These are phyloP conservation scores for Tenthredo mesomela DNA, from an alignment of 2,888 invertebrate genomes.

Conservation along the genomic window DNA sequence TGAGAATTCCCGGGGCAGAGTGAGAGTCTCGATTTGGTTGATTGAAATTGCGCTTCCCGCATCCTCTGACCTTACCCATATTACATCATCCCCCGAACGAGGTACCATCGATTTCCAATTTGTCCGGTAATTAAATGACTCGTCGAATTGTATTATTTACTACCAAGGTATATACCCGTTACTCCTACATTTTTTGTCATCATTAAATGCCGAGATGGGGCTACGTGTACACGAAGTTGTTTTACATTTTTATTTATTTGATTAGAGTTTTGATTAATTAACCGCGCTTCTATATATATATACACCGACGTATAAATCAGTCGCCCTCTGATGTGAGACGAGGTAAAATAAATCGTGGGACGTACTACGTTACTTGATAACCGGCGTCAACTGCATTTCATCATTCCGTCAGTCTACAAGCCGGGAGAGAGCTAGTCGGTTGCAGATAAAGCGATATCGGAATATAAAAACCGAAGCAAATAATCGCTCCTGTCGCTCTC, in stretches of 20 bases:
- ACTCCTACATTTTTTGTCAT: neutral
- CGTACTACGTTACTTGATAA: constrained; percentile 23
- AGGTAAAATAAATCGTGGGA: constrained; percentile 21
- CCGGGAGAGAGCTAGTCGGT: constrained; percentile 11
- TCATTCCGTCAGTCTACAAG: constrained; percentile 43
- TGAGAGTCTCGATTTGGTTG: constrained; percentile 27
- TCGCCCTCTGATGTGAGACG: constrained; percentile 36
- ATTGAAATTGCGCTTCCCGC: constrained; percentile 32
- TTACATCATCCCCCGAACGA: constrained; percentile 20
- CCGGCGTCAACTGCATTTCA: constrained; percentile 43
- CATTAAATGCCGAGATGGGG: neutral
- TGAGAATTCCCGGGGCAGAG: neutral
- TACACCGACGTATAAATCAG: constrained; percentile 16
- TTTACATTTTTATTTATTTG: neutral
- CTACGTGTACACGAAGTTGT: neutral
- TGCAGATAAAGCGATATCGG: constrained; percentile 35
- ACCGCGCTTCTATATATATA: neutral
- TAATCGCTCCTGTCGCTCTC: constrained; percentile 44
- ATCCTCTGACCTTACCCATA: neutral
- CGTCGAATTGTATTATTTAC: constrained; percentile 25
- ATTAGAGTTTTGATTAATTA: constrained; percentile 36
- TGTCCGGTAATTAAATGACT: constrained; percentile 48
- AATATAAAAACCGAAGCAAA: constrained; percentile 37
- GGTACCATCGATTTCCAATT: constrained; percentile 44
- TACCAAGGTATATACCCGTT: neutral